These are phyloP conservation scores for Trachymyrmex septentrionalis DNA, from an alignment of 1,140 invertebrate genomes.

Conservation along the genomic window DNA sequence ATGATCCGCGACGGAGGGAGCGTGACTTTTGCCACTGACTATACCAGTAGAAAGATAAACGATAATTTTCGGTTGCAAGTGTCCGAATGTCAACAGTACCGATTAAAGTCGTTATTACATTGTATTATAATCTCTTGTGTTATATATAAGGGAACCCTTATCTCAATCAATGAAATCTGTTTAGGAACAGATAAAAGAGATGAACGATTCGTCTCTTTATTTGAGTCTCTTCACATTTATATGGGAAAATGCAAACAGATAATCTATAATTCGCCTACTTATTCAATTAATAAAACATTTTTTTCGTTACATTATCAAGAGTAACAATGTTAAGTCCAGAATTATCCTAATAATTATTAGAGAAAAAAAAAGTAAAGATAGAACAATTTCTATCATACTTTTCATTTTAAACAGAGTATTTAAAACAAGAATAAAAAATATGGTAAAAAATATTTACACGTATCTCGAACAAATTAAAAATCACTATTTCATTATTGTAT, in stretches of 20 bases:
- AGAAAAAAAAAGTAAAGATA: not conserved
- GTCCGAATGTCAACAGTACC: slow-evolving; percentile 33
- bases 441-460: not conserved
- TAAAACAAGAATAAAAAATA: not conserved
- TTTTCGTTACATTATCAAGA: slow-evolving; percentile 15
- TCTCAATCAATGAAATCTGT: slow-evolving; percentile 67
- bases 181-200: slow-evolving; percentile 63
- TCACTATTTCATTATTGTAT: not conserved
- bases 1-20: not conserved
- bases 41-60: slow-evolving; percentile 40
- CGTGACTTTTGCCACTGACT: slow-evolving; percentile 13
- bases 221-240: slow-evolving; percentile 15
- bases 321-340: not conserved
- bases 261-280: slow-evolving; percentile 7
- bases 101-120: not conserved
- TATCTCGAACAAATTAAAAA: not conserved
- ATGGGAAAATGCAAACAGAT: not conserved
- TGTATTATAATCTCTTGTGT: not conserved
- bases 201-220: not conserved
- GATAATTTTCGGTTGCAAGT: slow-evolving; percentile 42
- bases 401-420: not conserved
- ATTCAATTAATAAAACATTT: slow-evolving; percentile 60
- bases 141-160: not conserved
- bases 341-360: no score
- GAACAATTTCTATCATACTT: not conserved